Base-by-base conservation (phyloP, 2,888 invertebrate species). In the Ganaspis brasiliensis region DNA sequence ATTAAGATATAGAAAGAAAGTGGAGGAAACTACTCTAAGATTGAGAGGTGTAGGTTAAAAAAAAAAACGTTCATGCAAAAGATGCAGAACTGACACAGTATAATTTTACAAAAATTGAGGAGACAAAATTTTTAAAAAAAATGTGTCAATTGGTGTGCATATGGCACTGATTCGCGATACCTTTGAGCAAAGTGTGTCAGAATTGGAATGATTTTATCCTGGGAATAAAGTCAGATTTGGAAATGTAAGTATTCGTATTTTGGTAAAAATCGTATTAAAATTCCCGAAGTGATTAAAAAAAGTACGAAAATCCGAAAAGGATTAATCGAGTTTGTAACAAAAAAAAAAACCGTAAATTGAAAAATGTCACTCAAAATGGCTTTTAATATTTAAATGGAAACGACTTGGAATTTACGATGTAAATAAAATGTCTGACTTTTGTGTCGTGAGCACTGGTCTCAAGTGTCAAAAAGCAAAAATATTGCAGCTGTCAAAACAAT, bases 1-100 rank as follows among this genome's bases (percentile, higher is more conserved):
- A 19, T 21, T 26, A 73, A 79, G 21, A 72, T 67, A 79, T 14
- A 70, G 70, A 61, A 78, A 74, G 49, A 56, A 57, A 59, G 26
- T 72, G 37, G 26, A 73, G 55, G 52, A 40, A 70, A 71, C 12
- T 63, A 75, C 61, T 75, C 72, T 56, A 71, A n/a, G 71, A 45
- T 80, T 73, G 26, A 74, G 37, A 76, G 37, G 59, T 19, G 77
- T 57, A 24, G 21, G 71, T 67, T 21, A 57, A 45, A 75, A 56
- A n/a, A n/a, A n/a, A 49, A 73, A 45, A 45, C n/a, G 45, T 45
- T 24, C 45, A 26, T 40, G 45, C 67, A 67, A 67, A 9, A n/a
- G 70, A 76, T 61, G 45, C 75, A 77, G 70, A 59, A 49, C 73
- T 40, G 21, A 31, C 31, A 37, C 49, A 8, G 49, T 31, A 61